These are phyloP conservation scores for Thymelicus sylvestris DNA, from an alignment of 2,888 invertebrate genomes.

Conservation along the genomic window DNA sequence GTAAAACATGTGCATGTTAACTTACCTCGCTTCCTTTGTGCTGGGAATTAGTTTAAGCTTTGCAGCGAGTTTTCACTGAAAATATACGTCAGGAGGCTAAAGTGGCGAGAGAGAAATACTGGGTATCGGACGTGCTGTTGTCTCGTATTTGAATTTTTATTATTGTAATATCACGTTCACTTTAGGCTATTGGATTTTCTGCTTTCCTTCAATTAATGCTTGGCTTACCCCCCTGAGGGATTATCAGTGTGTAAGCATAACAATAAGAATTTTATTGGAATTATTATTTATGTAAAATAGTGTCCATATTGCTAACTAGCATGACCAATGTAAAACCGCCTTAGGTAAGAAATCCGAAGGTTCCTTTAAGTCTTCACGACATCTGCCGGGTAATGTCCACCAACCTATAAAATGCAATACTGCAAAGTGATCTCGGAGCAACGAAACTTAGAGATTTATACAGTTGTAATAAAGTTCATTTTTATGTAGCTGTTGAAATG, in stretches of 20 bases:
- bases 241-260: too few species aligned
- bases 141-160: too few species aligned
- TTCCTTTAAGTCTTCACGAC: constrained; percentile 19
- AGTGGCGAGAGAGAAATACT: too few species aligned
- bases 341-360: constrained; percentile 20
- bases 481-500: constrained; percentile 9
- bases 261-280: too few species aligned
- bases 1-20: constrained; percentile 4
- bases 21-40: constrained; percentile 13
- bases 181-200: too few species aligned
- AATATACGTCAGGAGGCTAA: background rate
- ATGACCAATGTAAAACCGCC: background rate
- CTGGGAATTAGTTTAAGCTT: constrained; percentile 3
- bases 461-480: constrained; percentile 14
- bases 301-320: too few species aligned
- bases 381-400: constrained; percentile 22
- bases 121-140: too few species aligned
- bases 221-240: too few species aligned
- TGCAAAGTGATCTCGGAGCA: constrained; percentile 10
- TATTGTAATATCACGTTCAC: too few species aligned
- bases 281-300: too few species aligned
- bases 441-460: background rate
- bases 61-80: background rate
- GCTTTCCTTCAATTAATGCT: too few species aligned
- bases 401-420: constrained; percentile 26